Base-by-base conservation (phyloP, 2,797 vertebrate genomes). In the Oceanodroma leucorhoa region DNA sequence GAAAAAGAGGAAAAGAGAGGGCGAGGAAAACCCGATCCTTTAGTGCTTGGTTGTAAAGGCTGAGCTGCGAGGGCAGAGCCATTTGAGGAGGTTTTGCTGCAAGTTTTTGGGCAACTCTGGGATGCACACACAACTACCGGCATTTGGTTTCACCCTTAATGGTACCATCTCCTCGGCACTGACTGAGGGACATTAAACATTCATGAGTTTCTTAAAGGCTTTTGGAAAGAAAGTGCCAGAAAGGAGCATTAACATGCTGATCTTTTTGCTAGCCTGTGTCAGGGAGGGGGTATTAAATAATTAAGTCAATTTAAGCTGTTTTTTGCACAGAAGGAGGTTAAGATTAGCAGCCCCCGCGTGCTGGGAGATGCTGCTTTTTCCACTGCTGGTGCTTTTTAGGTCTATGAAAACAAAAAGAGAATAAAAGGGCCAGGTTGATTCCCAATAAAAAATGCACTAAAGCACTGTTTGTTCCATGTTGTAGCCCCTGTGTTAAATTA, bases 201-300 rank as follows among this genome's bases (percentile, higher is more conserved):
- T 97, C 86, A 97, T 96, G 95, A 92, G 54, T 94, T 97, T 92
- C 96, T 96, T 93, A 95, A 97, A 97, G 93, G 79, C 65, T 96
- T 97, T 97, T 96, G 82, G 88, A 93, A 87, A 95, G 95, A 96
- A 96, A 86, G 50, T 95, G 64, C 73, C 96, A 71, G 89, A 95
- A 96, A 93, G 55, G 45, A 96, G 66, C 96, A 96, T 93, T 97
- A 97, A 93, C 81, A 66, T 93, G 77, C 89, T 96, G 91, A 26
- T 95, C 50, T 84, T 87, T 95, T 95, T 94, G 85, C 93, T 95
- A 92, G 58, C 81, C 72, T 58, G 38, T 88, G 76, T 95, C 80
- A 94, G 65, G 1, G 11, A 94, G 90, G 53, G 73, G 54, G 58
- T 92, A 86, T 95, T 98, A 96, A 98, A 97, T 97, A 96, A 98